Percentiles rank a stretch among this genome's conserved stretches.
These are phyloP conservation scores for Syrista parreyssii DNA, from an alignment of 2,888 invertebrate species.

Conservation along the genomic window DNA sequence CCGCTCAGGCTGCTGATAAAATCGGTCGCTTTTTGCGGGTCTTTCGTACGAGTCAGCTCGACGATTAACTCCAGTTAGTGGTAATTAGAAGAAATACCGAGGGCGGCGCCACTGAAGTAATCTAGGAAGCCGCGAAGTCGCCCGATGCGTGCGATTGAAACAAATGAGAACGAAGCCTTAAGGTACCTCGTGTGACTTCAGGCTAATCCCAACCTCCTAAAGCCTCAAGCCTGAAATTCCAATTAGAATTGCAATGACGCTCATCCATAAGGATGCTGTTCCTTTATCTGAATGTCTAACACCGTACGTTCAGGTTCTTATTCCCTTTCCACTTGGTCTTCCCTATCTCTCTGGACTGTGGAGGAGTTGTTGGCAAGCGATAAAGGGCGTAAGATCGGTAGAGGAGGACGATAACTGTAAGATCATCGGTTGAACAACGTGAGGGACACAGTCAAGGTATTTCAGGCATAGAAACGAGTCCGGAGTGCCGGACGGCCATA, in stretches of 20 bases:
- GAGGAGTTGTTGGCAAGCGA: no score
- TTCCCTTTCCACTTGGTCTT: not conserved
- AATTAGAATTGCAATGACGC: not conserved
- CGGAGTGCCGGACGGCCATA: not conserved
- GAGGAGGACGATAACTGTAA: not conserved
- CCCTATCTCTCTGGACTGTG: not conserved
- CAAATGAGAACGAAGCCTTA: not conserved
- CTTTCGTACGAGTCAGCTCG: not conserved
- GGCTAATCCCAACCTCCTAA: not conserved
- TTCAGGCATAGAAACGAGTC: not conserved
- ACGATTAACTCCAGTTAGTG: constrained; percentile 45
- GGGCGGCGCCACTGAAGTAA: constrained; percentile 38
- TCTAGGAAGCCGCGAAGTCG: not conserved
- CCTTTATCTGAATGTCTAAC: not conserved
- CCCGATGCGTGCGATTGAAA: not conserved
- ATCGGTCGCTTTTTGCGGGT: constrained; percentile 8
- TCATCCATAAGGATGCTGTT: no score
- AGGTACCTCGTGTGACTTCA: not conserved
- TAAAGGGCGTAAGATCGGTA: not conserved
- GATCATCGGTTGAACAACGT: not conserved
- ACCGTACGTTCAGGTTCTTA: not conserved
- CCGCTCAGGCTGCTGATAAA: constrained; percentile 8
- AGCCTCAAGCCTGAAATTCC: not conserved
- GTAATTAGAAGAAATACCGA: constrained; percentile 51
- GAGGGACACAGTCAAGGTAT: not conserved